Percentiles rank a stretch among this genome's conserved stretches.
These are phyloP conservation scores for Lanius ludovicianus DNA, from an alignment of 2,113 vertebrate genomes.

Conservation along the genomic window DNA sequence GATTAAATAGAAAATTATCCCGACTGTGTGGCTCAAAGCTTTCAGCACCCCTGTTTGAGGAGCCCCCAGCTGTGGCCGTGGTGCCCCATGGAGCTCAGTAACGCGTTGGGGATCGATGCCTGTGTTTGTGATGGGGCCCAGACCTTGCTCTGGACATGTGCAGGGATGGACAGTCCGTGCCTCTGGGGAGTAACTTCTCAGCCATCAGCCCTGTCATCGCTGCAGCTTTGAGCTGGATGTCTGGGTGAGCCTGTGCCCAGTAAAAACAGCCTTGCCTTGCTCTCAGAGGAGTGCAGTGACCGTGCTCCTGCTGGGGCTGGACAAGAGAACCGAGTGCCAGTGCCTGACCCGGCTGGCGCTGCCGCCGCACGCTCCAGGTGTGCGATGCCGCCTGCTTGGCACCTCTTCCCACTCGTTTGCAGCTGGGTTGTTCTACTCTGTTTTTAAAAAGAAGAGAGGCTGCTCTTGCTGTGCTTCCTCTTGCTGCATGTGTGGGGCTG, in stretches of 20 bases:
- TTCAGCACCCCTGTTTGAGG: accelerated
- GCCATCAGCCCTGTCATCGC: accelerated
- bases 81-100: accelerated
- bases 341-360: accelerated
- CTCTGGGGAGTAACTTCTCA: neutral
- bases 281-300: accelerated
- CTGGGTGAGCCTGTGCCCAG: neutral
- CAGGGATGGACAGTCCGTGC: neutral
- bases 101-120: accelerated
- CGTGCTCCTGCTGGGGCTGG: accelerated
- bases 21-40: neutral
- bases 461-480: neutral
- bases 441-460: neutral
- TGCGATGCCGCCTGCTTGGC: accelerated
- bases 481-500: accelerated
- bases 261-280: neutral
- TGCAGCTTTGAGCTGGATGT: neutral
- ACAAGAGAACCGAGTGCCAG: neutral
- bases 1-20: neutral
- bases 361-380: accelerated
- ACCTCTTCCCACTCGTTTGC: neutral
- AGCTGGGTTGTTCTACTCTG: neutral
- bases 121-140: neutral
- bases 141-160: neutral
- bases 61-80: neutral